Percentiles rank a stretch among this genome's conserved stretches.
Evolutionary conservation across 2,888 invertebrate genomes (phyloP).

Genomic region (Artemia sp.): DNA sequence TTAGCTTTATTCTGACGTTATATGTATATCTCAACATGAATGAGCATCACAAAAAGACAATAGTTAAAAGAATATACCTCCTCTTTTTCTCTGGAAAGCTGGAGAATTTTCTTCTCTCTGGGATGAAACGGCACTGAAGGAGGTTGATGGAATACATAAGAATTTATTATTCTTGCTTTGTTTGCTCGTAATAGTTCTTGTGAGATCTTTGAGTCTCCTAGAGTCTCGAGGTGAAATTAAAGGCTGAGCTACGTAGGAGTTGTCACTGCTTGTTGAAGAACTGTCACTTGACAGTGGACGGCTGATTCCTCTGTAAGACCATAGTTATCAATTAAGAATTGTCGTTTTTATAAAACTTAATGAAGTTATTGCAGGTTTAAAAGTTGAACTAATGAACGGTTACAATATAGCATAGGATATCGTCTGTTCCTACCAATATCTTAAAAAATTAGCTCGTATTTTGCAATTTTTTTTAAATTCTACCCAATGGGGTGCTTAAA

Average conservation of each 20-base stretch:
- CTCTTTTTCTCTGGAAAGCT: background rate
- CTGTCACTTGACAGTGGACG: background rate
- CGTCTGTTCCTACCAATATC: no score
- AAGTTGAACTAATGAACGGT: no score
- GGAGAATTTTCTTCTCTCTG: background rate
- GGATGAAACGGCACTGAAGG: background rate
- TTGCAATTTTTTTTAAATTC: no score
- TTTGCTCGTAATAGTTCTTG: background rate
- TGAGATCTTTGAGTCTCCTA: background rate
- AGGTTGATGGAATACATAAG: background rate
- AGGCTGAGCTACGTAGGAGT: background rate
- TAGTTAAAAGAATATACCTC: background rate
- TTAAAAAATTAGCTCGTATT: no score
- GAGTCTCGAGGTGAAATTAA: background rate
- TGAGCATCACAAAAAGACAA: no score
- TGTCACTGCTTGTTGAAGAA: background rate
- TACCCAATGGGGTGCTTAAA: no score
- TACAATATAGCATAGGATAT: no score
- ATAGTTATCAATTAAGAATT: no score
- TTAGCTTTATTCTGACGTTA: no score
- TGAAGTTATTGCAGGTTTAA: no score
- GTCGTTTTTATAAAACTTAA: no score
- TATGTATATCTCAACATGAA: no score
- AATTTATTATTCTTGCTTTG: background rate
- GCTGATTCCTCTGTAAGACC: background rate